These are phyloP conservation scores for Engystomops pustulosus DNA, from an alignment of 2,113 vertebrate species.

Conservation along the genomic window DNA sequence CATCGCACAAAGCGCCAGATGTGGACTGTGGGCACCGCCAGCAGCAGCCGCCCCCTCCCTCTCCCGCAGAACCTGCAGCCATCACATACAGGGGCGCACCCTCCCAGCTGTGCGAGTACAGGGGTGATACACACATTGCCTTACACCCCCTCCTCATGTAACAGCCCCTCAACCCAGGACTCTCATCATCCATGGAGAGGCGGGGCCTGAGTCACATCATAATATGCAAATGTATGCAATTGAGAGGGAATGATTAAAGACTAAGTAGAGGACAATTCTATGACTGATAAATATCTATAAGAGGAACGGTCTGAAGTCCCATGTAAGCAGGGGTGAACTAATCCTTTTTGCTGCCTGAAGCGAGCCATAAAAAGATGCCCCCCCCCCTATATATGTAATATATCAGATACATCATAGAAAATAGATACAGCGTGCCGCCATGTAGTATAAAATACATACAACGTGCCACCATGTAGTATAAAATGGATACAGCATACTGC, in stretches of 20 bases:
- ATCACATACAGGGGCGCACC: background rate
- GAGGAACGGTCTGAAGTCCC: background rate
- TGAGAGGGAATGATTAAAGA: slow-evolving; percentile 28
- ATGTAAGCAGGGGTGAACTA: no score
- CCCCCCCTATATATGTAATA: no score
- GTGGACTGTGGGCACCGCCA: background rate
- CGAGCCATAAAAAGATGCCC: no score
- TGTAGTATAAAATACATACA: no score
- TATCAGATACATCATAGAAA: no score
- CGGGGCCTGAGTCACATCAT: background rate
- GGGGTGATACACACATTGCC: slow-evolving; percentile 24
- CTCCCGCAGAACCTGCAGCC: background rate
- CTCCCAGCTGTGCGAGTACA: background rate
- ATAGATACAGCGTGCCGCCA: no score
- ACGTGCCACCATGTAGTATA: no score
- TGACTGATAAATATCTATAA: background rate
- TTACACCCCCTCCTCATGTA: background rate
- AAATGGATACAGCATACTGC: no score
- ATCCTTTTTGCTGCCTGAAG: no score
- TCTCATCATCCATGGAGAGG: background rate
- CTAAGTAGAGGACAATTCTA: background rate
- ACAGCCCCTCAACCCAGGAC: background rate
- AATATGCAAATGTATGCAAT: slow-evolving; percentile 19
- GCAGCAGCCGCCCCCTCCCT: background rate
- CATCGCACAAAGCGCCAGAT: background rate